Evolutionary conservation across 2,888 invertebrate species (phyloP).

Genomic region (Lithophane socia): DNA sequence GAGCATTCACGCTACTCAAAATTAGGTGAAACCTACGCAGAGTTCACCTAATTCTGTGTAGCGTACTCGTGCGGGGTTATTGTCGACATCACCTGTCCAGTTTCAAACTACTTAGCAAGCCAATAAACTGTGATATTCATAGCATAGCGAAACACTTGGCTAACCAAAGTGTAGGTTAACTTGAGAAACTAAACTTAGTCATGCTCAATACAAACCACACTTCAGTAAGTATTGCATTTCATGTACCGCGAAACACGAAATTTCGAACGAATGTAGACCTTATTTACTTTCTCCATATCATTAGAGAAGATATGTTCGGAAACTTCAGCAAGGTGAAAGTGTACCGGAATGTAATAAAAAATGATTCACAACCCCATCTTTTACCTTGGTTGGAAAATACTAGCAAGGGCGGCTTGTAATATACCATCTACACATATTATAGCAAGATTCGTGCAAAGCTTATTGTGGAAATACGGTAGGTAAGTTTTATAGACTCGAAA

Average conservation of each 20-base stretch:
- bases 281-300: constrained; percentile 30
- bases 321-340: constrained; percentile 30
- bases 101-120: constrained; percentile 49
- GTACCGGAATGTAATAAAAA: constrained; percentile 59
- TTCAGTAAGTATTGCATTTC: not conserved
- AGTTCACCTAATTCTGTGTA: not conserved
- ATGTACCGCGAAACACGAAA: constrained; percentile 7
- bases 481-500: constrained; percentile 45
- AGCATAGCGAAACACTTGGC: constrained; percentile 28
- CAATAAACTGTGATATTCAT: constrained; percentile 51
- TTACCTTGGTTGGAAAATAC: constrained; percentile 37
- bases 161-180: constrained; percentile 47
- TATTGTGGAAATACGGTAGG: constrained; percentile 36
- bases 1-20: not conserved
- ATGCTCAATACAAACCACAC: constrained; percentile 11
- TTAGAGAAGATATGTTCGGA: constrained; percentile 41
- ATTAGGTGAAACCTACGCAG: not conserved
- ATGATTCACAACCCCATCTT: constrained; percentile 53
- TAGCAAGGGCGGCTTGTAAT: constrained; percentile 9
- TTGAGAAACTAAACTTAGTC: constrained; percentile 49
- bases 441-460: constrained; percentile 10
- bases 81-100: constrained; percentile 43
- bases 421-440: constrained; percentile 42
- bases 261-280: constrained; percentile 31
- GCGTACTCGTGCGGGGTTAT: not conserved